Percentiles rank a stretch among this genome's conserved stretches.
phyloP scores from a whole-genome alignment of 1,140 invertebrate species.

The Drosophila parabipectinata region DNA sequence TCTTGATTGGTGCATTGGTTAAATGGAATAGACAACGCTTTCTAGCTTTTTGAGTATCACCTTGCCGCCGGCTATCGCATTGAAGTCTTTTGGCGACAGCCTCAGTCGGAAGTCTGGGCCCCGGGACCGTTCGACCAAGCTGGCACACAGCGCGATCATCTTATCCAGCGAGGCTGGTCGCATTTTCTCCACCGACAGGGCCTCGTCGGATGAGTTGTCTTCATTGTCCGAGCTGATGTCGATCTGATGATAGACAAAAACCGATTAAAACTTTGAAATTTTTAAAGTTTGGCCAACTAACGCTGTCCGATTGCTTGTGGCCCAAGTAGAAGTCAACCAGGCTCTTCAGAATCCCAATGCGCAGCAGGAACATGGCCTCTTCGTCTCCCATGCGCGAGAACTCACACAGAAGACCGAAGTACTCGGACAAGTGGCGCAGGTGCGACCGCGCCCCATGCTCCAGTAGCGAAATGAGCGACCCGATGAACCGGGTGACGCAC shows the following conservation, averaged over 20 bases:
- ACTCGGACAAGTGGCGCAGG: slow-evolving; percentile 94
- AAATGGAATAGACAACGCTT: slow-evolving; percentile 51
- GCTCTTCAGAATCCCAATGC: slow-evolving; percentile 93
- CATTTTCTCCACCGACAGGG: slow-evolving; percentile 87
- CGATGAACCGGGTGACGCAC: slow-evolving; percentile 96
- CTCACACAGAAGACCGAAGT: slow-evolving; percentile 95
- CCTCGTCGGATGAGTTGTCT: slow-evolving; percentile 87
- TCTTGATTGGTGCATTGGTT: slow-evolving; percentile 15
- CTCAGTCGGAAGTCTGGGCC: slow-evolving; percentile 90
- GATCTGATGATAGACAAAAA: slow-evolving; percentile 81
- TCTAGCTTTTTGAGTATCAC: slow-evolving; percentile 84
- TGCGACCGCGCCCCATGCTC: slow-evolving; percentile 94
- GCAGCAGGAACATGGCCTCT: slow-evolving; percentile 93
- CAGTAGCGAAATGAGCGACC: slow-evolving; percentile 94
- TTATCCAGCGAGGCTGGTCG: slow-evolving; percentile 96
- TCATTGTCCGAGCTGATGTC: slow-evolving; percentile 91
- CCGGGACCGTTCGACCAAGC: slow-evolving; percentile 94
- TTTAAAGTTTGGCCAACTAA: slow-evolving; percentile 42
- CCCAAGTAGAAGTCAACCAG: slow-evolving; percentile 97
- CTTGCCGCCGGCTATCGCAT: slow-evolving; percentile 93
- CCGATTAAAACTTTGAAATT: not conserved
- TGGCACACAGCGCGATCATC: slow-evolving; percentile 95
- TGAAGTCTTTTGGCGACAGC: slow-evolving; percentile 91
- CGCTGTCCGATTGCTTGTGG: slow-evolving; percentile 86
- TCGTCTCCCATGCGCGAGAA: slow-evolving; percentile 98